Evolutionary conservation across 2,113 vertebrate species (phyloP).

Genomic region (Paratilapia polleni): DNA sequence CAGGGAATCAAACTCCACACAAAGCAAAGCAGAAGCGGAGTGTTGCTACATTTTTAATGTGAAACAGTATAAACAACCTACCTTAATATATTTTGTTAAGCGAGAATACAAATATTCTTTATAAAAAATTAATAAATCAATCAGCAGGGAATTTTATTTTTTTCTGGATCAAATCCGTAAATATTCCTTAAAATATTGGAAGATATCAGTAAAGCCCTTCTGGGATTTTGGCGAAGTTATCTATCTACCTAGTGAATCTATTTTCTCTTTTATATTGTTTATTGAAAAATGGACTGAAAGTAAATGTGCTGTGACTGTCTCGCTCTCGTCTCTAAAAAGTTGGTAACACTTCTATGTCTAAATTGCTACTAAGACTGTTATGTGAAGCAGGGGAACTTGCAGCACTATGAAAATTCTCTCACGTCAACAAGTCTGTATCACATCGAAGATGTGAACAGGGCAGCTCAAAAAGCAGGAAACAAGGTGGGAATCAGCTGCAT

Average conservation of each 20-base stretch:
- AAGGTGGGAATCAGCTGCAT: not conserved
- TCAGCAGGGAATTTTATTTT: not conserved
- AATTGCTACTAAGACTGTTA: not conserved
- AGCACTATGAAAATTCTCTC: slow-evolving; percentile 19
- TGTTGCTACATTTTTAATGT: not conserved
- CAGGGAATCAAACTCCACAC: slow-evolving; percentile 62
- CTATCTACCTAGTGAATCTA: not conserved
- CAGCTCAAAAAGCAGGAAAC: slow-evolving; percentile 4
- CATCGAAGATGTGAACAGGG: not conserved
- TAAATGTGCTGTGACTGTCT: not conserved
- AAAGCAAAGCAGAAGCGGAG: slow-evolving; percentile 71
- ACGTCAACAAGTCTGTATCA: not conserved
- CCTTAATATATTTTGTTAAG: not conserved
- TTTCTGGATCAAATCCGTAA: not conserved
- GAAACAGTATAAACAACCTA: not conserved
- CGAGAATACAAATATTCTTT: not conserved
- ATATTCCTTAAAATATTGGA: not conserved
- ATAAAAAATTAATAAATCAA: fast-evolving
- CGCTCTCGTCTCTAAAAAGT: not conserved
- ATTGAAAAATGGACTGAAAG: not conserved
- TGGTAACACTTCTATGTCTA: not conserved
- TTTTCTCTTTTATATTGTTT: not conserved
- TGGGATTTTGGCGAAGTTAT: not conserved
- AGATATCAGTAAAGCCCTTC: not conserved
- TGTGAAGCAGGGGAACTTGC: not conserved